Evolutionary conservation across 2,797 vertebrate species (phyloP), one percentile per base, ranked within the genome.

Genomic region (Macroramphosus scolopax): DNA sequence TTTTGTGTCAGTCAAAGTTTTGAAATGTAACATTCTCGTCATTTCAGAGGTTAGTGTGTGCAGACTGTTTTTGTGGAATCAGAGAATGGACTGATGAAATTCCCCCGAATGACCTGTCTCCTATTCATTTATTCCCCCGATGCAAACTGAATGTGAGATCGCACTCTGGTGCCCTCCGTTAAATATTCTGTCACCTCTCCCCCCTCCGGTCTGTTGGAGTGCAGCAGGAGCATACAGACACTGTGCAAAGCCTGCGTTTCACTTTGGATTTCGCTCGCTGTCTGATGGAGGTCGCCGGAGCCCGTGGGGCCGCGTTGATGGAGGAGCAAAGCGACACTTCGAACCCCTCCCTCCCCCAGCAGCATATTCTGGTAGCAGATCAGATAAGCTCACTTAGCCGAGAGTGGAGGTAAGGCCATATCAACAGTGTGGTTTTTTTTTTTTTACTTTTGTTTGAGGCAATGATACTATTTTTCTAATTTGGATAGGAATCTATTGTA

Each of bases 151-250:
- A n/a, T n/a, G n/a, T n/a, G n/a, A n/a, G 11, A 20, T 36, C 12
- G 5, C 24, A 13, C 5, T 44, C 6, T 44, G 17, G 3, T 39
- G 31, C n/a, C 25, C 15, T 15, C 34, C 15, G 30, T 56, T 50
- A 50, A 17, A 53, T 25, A 41, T 43, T 8, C n/a, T 22, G 12
- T 37, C 18, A 9, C 8, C 5, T 33, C 20, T 40, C 2, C 35
- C 31, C 35, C 31, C 25, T 17, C 24, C 30, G 2, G 6, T 28
- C 18, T 60, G 13, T 56, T 34, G 13, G 73, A 78, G 72, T 16
- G 31, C 89, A 99, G 96, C 93, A 97, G 83, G 97, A 99, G 63
- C 97, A 99, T 69, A 97, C 95, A 0, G 95, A 98, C 77, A 93
- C 85, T 13, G 86, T 98, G 58, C 90, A 89, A 43, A 89, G 87